Conservation (phyloP, 2,797 vertebrate genomes). For the Gymnoscopelus braueri region DNA sequence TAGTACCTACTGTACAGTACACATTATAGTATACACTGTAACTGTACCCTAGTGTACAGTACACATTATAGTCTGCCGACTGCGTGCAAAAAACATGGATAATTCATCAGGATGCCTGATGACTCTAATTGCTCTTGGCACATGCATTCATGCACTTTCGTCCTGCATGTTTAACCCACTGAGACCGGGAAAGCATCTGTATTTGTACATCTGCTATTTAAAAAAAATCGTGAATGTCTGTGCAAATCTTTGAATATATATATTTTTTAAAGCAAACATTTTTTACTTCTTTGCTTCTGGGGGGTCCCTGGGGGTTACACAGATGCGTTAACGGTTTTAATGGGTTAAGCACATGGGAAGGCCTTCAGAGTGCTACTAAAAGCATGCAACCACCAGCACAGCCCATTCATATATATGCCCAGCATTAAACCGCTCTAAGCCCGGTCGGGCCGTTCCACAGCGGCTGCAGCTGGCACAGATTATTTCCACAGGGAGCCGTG, state of each 20-base stretch:
- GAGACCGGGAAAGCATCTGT: too few species aligned
- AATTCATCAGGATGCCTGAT: constrained; percentile 45
- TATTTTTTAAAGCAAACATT: background rate
- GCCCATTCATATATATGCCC: constrained; percentile 1
- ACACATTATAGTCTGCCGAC: constrained; percentile 20
- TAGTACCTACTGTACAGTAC: too few species aligned
- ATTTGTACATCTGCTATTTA: too few species aligned
- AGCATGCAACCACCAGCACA: background rate
- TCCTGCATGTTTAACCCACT: constrained; percentile 12
- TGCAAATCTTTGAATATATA: background rate
- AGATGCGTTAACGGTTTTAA: too few species aligned
- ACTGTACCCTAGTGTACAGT: background rate
- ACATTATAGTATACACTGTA: too few species aligned
- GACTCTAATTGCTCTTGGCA: constrained; percentile 39
- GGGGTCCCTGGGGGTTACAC: too few species aligned
- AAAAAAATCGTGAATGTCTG: too few species aligned
- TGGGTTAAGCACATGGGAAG: constrained; percentile 4
- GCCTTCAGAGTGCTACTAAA: constrained; percentile 4
- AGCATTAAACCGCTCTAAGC: background rate
- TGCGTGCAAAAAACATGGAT: constrained; percentile 44
- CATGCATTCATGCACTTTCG: constrained; percentile 38
- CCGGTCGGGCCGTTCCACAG: constrained; percentile 6
- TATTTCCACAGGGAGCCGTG: constrained; percentile 15
- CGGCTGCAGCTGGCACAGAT: background rate
- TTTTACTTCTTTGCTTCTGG: too few species aligned